These are phyloP conservation scores for Mus spicilegus DNA, from an alignment of 2,113 vertebrate genomes.

Conservation along the genomic window DNA sequence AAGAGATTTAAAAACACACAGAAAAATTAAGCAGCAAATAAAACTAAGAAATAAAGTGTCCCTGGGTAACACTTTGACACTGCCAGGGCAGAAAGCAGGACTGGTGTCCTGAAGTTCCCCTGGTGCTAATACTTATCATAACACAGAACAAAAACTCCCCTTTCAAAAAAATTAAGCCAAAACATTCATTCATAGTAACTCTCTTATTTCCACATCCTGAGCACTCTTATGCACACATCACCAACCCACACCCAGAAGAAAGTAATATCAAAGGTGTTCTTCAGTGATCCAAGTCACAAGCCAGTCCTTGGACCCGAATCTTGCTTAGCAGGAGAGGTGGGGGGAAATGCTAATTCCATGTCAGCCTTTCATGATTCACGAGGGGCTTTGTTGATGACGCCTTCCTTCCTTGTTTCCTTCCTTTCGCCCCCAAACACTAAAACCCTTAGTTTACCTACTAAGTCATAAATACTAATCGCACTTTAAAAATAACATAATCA, in stretches of 20 bases:
- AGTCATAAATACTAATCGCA: slow-evolving; percentile 58
- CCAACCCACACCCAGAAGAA: neutral
- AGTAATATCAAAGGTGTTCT: neutral
- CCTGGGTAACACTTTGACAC: slow-evolving; percentile 26
- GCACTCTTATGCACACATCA: neutral
- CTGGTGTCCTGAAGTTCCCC: neutral
- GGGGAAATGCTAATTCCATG: slow-evolving; percentile 22
- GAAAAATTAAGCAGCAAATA: neutral
- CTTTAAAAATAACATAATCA: neutral
- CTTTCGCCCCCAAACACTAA: neutral
- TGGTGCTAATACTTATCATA: slow-evolving; percentile 15
- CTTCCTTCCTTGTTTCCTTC: slow-evolving; percentile 46
- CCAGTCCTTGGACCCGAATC: neutral
- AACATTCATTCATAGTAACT: neutral
- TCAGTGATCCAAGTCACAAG: neutral
- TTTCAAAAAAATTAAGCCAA: slow-evolving; percentile 39
- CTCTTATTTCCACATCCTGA: neutral
- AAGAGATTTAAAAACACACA: neutral
- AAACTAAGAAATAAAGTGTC: slow-evolving; percentile 16
- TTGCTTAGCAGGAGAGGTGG: neutral
- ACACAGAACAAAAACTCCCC: slow-evolving; percentile 38
- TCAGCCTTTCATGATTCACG: neutral
- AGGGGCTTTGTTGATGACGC: slow-evolving; percentile 14
- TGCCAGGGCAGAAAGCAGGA: neutral
- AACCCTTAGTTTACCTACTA: slow-evolving; percentile 53